Base-by-base conservation (phyloP, 2,888 invertebrate species). In the Temnothorax unifasciatus region DNA sequence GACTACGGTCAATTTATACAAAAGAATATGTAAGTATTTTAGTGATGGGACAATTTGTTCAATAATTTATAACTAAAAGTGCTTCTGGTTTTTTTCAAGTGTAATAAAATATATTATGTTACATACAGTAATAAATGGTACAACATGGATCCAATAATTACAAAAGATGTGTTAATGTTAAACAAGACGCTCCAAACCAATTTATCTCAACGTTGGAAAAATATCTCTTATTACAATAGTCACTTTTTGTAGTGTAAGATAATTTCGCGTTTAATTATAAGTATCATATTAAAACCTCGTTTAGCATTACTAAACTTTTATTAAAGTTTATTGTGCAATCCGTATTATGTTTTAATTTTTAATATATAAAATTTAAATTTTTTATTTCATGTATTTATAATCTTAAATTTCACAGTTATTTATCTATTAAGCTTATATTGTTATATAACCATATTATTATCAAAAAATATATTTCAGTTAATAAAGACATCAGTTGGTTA, bases 181-280 rank as follows among this genome's bases (percentile, higher is more conserved):
- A 29, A 2, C 29, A 29, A 29, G 3, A 29, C 3, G 3, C 29
- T 29, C 3, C 3, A 29, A 3, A 29, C 29, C 3, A 29, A 21
- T 89, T 2, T 69, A 68, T 11, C 50, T 90, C 21, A 90, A 87
- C 0, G 90, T 86, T 4, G 87, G 87, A 50, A 89, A 87, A 77
- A 44, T 88, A 18, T 74, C 85, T 66, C 86, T 87, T n/a, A 21
- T 90, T n/a, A 85, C 84, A 11, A 71, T 89, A 71, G 64, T 41
- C n/a, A 88, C 83, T 0, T 85, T 89, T 57, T 87, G 83, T 18
- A 74, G 82, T 25, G 87, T 90, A 85, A 87, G 84, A 75, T 47
- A 15, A 63, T 9, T 25, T 38, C 25, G 25, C 38, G 1, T 29
- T 25, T 44, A 4, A 34, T 15, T 9, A 41, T 41, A 8, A 29